Percentiles rank a stretch among this genome's conserved stretches.
Evolutionary conservation across 2,113 vertebrate species (phyloP).

Genomic region (Cepphus grylle): DNA sequence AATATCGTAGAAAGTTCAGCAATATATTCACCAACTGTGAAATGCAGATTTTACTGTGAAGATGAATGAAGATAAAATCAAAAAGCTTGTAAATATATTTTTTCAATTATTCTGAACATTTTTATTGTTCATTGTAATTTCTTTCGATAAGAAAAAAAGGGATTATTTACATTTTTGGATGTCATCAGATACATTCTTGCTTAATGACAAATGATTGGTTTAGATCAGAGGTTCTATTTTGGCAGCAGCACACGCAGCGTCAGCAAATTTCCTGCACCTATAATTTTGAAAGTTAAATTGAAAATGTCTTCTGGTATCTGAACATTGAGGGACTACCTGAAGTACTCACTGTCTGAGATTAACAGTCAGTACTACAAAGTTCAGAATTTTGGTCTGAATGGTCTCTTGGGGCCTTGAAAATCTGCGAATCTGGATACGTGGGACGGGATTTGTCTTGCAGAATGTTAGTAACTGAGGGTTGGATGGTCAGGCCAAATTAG

Average conservation of each 20-base stretch:
- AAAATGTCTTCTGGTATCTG: not conserved
- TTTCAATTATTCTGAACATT: not conserved
- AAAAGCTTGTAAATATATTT: not conserved
- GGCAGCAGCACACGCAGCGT: not conserved
- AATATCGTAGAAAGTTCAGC: not conserved
- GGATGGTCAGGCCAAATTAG: not conserved
- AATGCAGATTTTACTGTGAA: not conserved
- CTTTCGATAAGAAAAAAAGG: not conserved
- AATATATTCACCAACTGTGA: not conserved
- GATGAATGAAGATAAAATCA: not conserved
- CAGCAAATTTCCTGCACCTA: not conserved
- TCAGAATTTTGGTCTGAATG: not conserved
- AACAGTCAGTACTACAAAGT: not conserved
- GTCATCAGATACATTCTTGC: not conserved
- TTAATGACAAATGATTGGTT: not conserved
- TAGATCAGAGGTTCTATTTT: not conserved
- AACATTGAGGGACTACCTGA: not conserved
- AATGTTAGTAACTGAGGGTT: not conserved
- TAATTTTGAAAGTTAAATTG: not conserved
- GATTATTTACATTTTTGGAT: not conserved
- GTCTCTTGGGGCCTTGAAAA: not conserved
- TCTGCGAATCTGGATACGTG: not conserved
- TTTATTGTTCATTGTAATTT: not conserved
- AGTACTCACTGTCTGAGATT: not conserved
- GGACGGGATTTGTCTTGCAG: not conserved